Evolutionary conservation across 2,888 invertebrate genomes (phyloP).

Genomic region (Chironomus riparius): DNA sequence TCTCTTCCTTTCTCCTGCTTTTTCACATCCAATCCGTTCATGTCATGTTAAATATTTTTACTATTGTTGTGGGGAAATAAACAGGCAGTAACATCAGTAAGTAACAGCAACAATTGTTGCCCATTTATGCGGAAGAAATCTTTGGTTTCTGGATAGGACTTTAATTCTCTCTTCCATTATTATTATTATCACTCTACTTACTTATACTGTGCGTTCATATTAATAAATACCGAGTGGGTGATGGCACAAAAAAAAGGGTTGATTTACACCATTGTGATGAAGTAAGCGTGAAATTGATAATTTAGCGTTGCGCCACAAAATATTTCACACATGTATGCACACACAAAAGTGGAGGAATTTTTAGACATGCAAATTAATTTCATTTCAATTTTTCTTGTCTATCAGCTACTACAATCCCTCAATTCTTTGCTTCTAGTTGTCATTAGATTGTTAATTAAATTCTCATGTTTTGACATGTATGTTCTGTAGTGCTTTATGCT

Average conservation of each 20-base stretch:
- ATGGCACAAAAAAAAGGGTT: not conserved
- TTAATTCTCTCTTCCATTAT: not conserved
- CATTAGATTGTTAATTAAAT: not conserved
- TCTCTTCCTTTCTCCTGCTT: not conserved
- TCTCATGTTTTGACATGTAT: not conserved
- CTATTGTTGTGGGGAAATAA: not conserved
- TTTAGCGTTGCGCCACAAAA: not conserved
- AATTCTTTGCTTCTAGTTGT: not conserved
- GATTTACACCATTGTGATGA: slow-evolving; percentile 25
- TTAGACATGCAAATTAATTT: not conserved
- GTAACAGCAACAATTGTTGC: slow-evolving; percentile 26
- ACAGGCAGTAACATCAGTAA: not conserved
- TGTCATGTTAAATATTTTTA: not conserved
- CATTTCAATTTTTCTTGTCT: not conserved
- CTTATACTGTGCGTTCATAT: not conserved
- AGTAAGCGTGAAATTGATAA: slow-evolving; percentile 27
- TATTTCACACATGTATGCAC: not conserved
- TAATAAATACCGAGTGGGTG: not conserved
- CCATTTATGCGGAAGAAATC: slow-evolving; percentile 27
- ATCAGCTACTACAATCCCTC: not conserved
- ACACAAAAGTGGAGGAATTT: not conserved
- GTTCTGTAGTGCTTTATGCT: not conserved
- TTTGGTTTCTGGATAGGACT: slow-evolving; percentile 12
- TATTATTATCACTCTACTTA: too few species aligned
- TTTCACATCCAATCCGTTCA: not conserved